These are phyloP conservation scores for Leucania comma DNA, from an alignment of 2,888 invertebrate genomes.

Conservation along the genomic window DNA sequence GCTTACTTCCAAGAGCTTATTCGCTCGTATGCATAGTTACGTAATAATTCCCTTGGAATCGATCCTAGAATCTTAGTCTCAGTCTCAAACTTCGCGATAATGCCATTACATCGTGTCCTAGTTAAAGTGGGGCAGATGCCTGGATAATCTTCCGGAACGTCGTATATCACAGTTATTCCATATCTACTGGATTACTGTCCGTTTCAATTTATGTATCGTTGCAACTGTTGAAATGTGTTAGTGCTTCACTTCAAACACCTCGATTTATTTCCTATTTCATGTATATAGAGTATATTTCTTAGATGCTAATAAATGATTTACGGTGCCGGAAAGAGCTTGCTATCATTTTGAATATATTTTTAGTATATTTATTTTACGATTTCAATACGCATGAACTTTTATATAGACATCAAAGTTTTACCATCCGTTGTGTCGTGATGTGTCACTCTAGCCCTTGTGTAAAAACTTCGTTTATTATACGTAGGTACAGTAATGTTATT, in stretches of 20 bases:
- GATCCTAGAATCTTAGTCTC: slow-evolving; percentile 54
- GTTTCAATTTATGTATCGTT: slow-evolving; percentile 57
- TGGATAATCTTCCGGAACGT: slow-evolving; percentile 54
- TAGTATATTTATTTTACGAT: slow-evolving; percentile 3
- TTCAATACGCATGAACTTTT: slow-evolving; percentile 20
- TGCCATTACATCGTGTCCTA: slow-evolving; percentile 46
- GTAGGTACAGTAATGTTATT: slow-evolving; percentile 58
- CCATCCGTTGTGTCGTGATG: slow-evolving; percentile 3
- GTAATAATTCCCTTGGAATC: slow-evolving; percentile 52
- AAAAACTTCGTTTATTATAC: slow-evolving; percentile 55
- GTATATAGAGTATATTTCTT: slow-evolving; percentile 27
- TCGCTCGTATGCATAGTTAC: slow-evolving; percentile 53
- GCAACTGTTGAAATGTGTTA: slow-evolving; percentile 50
- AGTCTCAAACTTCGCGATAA: slow-evolving; percentile 57
- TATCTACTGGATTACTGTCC: slow-evolving; percentile 59
- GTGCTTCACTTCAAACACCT: slow-evolving; percentile 29
- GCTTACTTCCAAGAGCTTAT: slow-evolving; percentile 47
- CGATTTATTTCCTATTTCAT: slow-evolving; percentile 43
- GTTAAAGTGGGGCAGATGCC: slow-evolving; percentile 58
- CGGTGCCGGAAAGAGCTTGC: background rate
- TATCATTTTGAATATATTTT: slow-evolving; percentile 11
- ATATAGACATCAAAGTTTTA: slow-evolving; percentile 3
- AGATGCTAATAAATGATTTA: slow-evolving; percentile 41
- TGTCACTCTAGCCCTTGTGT: slow-evolving; percentile 33
- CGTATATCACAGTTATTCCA: slow-evolving; percentile 59